phyloP scores from a whole-genome alignment of 1,140 invertebrate species.

The Charaxes varanes region DNA sequence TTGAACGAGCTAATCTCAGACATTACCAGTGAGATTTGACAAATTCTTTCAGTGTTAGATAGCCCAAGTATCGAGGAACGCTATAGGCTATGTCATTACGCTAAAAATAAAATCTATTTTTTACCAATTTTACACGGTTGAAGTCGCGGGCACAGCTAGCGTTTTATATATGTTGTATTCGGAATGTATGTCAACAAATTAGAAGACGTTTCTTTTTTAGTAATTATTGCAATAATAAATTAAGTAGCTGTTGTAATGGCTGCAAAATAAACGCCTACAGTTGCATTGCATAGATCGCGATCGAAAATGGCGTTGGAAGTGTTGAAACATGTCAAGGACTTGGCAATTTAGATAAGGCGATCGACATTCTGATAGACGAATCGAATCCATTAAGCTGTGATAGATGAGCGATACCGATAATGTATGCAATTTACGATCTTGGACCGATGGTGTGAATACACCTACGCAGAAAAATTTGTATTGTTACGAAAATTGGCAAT shows the following conservation, averaged over 20 bases:
- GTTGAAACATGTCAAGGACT: constrained; percentile 42
- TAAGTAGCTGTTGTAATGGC: constrained; percentile 3
- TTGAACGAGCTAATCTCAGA: too few relatives aligned
- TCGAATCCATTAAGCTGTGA: constrained; percentile 36
- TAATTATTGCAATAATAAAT: constrained; percentile 6
- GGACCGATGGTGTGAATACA: constrained; percentile 11
- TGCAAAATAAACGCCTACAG: constrained; percentile 12
- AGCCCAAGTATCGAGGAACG: too few relatives aligned
- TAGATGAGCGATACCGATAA: constrained; percentile 26
- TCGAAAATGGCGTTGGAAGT: constrained; percentile 23
- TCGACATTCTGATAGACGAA: constrained; percentile 35
- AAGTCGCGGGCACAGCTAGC: too few relatives aligned
- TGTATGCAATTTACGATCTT: constrained; percentile 23
- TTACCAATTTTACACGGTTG: too few relatives aligned
- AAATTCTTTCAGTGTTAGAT: too few relatives aligned
- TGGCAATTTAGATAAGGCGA: constrained; percentile 41
- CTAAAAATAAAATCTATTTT: too few relatives aligned
- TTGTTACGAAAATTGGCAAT: not conserved
- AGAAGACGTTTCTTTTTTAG: not conserved
- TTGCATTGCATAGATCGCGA: constrained; percentile 14
- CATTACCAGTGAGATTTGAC: too few relatives aligned
- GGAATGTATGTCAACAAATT: too few relatives aligned
- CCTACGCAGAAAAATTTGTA: constrained; percentile 7
- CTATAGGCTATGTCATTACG: too few relatives aligned
- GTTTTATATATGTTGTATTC: too few relatives aligned